These are phyloP conservation scores for Agrotis segetum DNA, from an alignment of 2,888 invertebrate species.

Conservation along the genomic window DNA sequence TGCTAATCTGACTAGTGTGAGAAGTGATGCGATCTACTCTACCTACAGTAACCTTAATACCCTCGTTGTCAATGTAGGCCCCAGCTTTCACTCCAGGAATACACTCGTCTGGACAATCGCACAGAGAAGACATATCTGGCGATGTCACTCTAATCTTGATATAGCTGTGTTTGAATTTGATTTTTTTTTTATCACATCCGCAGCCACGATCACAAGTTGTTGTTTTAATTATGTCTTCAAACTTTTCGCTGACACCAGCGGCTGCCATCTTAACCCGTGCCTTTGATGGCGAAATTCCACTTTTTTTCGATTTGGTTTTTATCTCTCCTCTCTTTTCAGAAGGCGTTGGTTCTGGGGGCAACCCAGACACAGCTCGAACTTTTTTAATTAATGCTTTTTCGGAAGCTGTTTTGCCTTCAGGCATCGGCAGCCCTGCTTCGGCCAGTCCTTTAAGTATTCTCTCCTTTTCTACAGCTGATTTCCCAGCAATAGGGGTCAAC, in stretches of 20 bases:
- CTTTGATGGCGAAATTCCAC: constrained; percentile 63
- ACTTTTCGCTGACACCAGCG: constrained; percentile 66
- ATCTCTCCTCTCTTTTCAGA: constrained; percentile 71
- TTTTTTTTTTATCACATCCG: constrained; percentile 83
- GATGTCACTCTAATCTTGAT: constrained; percentile 83
- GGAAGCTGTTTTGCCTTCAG: constrained; percentile 72
- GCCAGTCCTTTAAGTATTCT: constrained; percentile 72
- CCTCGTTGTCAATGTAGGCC: constrained; percentile 79
- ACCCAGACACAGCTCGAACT: constrained; percentile 63
- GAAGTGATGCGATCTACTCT: constrained; percentile 73
- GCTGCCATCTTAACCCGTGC: constrained; percentile 62
- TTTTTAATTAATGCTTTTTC: constrained; percentile 74
- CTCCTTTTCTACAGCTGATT: constrained; percentile 70
- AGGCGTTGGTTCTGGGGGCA: constrained; percentile 67
- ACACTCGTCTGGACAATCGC: constrained; percentile 81
- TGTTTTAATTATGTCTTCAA: constrained; percentile 76
- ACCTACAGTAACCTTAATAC: constrained; percentile 83
- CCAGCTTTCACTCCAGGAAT: constrained; percentile 79
- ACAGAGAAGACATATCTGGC: constrained; percentile 81
- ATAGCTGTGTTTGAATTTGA: constrained; percentile 83
- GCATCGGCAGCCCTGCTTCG: constrained; percentile 73
- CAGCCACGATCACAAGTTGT: constrained; percentile 81
- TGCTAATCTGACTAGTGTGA: constrained; percentile 51
- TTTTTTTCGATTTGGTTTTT: constrained; percentile 70
- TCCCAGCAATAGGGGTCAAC: constrained; percentile 72